Evolutionary conservation across 2,797 vertebrate species (phyloP).

Genomic region (Furcifer pardalis): DNA sequence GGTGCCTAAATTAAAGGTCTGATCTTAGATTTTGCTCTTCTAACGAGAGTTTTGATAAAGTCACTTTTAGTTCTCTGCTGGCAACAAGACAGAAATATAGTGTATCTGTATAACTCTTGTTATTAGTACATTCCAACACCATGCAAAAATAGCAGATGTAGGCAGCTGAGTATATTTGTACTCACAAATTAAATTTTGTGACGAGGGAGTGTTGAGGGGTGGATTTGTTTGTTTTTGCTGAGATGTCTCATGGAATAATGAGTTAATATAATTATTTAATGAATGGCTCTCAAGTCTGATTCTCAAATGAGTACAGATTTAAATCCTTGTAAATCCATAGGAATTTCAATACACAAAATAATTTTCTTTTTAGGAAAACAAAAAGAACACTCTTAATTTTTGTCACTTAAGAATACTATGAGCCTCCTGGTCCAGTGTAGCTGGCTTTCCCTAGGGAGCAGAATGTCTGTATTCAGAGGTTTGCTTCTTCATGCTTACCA

Average conservation of each 20-base stretch:
- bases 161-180: too few species aligned
- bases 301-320: neutral
- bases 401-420: neutral
- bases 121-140: too few species aligned
- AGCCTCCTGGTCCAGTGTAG: too few species aligned
- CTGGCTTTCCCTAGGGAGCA: neutral
- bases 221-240: too few species aligned
- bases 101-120: too few species aligned
- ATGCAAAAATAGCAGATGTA: too few species aligned
- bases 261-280: too few species aligned
- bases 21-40: conserved; percentile 26
- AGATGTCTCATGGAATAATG: too few species aligned
- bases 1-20: neutral
- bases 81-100: too few species aligned
- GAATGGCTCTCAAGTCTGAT: neutral
- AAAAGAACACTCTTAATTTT: neutral
- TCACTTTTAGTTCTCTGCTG: conserved; percentile 1
- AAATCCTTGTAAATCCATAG: conserved; percentile 21
- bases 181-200: too few species aligned
- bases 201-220: too few species aligned
- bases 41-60: conserved; percentile 41
- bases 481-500: neutral
- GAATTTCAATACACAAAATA: conserved; percentile 39
- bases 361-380: conserved; percentile 31
- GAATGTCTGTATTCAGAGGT: neutral